phyloP scores from a whole-genome alignment of 2,797 vertebrate genomes.

The Trichosurus vulpecula region DNA sequence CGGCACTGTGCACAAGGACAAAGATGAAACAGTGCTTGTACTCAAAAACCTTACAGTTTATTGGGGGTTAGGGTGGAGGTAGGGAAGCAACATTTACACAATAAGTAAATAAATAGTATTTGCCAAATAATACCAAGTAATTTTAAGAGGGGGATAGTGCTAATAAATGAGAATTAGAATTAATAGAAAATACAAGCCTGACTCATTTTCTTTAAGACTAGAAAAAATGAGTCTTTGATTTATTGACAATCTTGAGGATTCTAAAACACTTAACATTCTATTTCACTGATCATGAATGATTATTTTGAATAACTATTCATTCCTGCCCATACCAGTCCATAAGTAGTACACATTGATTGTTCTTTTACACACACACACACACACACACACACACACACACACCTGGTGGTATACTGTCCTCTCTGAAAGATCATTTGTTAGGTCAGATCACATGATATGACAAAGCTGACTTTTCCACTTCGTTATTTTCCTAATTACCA shows the following conservation, averaged over 20 bases:
- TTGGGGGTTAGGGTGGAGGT: not conserved
- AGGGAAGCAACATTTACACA: not conserved
- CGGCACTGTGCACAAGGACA: not conserved
- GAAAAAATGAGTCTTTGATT: not conserved
- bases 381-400: not conserved
- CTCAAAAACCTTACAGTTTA: not conserved
- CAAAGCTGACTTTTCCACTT: not conserved
- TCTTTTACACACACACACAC: not conserved
- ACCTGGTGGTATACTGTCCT: rapidly evolving
- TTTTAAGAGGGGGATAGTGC: not conserved
- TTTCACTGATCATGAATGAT: not conserved
- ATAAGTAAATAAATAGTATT: not conserved
- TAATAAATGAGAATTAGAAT: not conserved
- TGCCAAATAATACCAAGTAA: not conserved
- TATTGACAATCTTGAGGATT: not conserved
- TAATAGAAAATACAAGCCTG: not conserved
- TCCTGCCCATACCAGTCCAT: not conserved
- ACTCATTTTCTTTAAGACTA: not conserved
- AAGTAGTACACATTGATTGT: not conserved
- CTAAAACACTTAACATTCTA: not conserved
- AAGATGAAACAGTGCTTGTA: not conserved
- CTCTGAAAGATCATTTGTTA: rapidly evolving
- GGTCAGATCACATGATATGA: constrained; percentile 18
- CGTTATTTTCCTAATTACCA: constrained; percentile 32
- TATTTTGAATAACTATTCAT: not conserved